phyloP scores from a whole-genome alignment of 2,888 invertebrate species.

The Aphrophora alni region DNA sequence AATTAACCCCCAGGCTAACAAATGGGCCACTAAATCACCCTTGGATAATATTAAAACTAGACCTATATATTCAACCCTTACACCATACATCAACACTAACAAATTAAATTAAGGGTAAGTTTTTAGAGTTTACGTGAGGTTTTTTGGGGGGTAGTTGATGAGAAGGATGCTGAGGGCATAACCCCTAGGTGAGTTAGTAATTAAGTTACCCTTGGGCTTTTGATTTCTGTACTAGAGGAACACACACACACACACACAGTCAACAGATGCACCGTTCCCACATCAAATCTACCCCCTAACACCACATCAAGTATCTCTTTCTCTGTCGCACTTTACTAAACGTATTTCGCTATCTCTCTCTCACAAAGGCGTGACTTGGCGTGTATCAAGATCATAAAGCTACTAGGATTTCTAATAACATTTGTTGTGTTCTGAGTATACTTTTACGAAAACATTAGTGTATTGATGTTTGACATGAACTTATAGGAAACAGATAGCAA shows the following conservation, averaged over 20 bases:
- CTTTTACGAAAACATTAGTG: slow-evolving; percentile 4
- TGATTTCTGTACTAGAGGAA: slow-evolving; percentile 34
- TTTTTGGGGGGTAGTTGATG: not conserved
- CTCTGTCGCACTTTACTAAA: not conserved
- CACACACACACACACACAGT: not conserved
- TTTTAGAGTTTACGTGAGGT: not conserved
- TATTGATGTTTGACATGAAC: slow-evolving; percentile 2
- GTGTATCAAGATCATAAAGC: slow-evolving; percentile 2
- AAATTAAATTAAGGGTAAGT: not conserved
- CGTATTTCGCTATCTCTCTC: not conserved
- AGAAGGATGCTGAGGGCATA: not conserved
- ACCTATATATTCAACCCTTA: not conserved
- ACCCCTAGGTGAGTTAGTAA: slow-evolving; percentile 35
- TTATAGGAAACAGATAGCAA: not conserved
- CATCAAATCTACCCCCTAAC: not conserved
- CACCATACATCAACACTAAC: not conserved
- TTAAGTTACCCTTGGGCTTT: slow-evolving; percentile 38
- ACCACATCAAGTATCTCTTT: not conserved
- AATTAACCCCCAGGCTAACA: not conserved
- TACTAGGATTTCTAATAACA: not conserved
- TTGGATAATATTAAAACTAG: not conserved
- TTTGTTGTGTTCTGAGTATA: not conserved
- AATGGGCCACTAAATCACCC: not conserved
- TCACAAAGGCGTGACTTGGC: not conserved
- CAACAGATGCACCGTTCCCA: not conserved